Evolutionary conservation across 1,140 invertebrate genomes (phyloP), one percentile per base, ranked within the genome.

Genomic region (Pygmarrhopalites habei): DNA sequence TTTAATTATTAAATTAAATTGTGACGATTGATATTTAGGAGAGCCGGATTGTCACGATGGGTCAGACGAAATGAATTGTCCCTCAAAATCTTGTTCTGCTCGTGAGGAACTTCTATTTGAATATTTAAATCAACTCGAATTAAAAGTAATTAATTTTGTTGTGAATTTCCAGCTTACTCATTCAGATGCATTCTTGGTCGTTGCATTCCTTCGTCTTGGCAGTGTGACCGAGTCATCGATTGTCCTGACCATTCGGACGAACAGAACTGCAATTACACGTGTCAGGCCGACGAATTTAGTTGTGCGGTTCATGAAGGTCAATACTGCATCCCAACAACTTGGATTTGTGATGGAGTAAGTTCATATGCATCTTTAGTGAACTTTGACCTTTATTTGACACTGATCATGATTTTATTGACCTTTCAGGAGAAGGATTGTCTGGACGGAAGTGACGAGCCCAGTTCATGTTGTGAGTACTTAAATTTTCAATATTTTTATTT

Each of bases 221-320:
- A 85, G 7, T 93, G 90, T 76, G 89, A 95, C 76, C 82, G 81
- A 35, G 88, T 92, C 73, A 82, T 96, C 85, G 80, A 97, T 86
- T 82, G 96, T 85, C 81, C 82, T 0, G 94, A 98, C 68, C 89
- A 90, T 43, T 92, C 88, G 0, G 95, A 98, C 72, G 95, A 98
- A 79, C 92, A 91, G 15, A 85, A 79, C 14, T 65, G 67, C 17
- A 67, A 64, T 29, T 80, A 80, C 47, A 76, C 79, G 10, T 82
- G 82, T 68, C 79, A 83, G 58, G 86, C 86, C 44, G 83, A 82
- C 0, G 86, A 87, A 74, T 92, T 92, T 78, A 84, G 85, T 72
- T 92, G 88, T 74, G 76, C 17, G 15, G 41, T 32, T 19, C 25
- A 25, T 19, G 35, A 15, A 35, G n/a, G 41, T 10, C 7, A 64